Percentiles rank a stretch among this genome's conserved stretches.
These are phyloP conservation scores for Malurus melanocephalus DNA, from an alignment of 2,113 vertebrate genomes.

Conservation along the genomic window DNA sequence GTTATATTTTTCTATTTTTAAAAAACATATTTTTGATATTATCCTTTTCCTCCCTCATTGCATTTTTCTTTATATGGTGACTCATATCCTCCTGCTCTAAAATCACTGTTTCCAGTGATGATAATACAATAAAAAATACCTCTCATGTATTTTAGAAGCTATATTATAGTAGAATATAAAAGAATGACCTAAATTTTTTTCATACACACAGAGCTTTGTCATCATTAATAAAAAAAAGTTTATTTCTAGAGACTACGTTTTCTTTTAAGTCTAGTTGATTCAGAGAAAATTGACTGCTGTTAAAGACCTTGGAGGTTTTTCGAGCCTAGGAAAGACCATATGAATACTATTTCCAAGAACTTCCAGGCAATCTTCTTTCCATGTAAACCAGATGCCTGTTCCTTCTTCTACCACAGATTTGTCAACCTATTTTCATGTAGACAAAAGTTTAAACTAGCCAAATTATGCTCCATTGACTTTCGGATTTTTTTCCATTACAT, in stretches of 20 bases:
- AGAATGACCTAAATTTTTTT: neutral
- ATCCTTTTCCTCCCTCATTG: neutral
- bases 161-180: constrained; percentile 11
- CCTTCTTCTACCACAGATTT: neutral
- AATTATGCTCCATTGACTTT: neutral
- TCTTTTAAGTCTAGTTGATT: constrained; percentile 28
- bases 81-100: neutral
- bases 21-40: neutral
- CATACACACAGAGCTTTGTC: neutral
- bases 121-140: neutral
- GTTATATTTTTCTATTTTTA: neutral
- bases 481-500: neutral
- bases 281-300: neutral
- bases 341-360: neutral
- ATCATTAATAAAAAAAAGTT: constrained; percentile 34
- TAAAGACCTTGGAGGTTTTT: neutral
- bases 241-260: constrained; percentile 15
- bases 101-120: neutral
- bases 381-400: neutral
- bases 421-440: neutral
- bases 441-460: neutral
- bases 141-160: constrained; percentile 12
- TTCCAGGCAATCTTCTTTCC: neutral
- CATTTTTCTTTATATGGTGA: neutral
- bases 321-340: neutral